Evolutionary conservation across 2,888 invertebrate genomes (phyloP).

Genomic region (Ptycholaimellus sp.): DNA sequence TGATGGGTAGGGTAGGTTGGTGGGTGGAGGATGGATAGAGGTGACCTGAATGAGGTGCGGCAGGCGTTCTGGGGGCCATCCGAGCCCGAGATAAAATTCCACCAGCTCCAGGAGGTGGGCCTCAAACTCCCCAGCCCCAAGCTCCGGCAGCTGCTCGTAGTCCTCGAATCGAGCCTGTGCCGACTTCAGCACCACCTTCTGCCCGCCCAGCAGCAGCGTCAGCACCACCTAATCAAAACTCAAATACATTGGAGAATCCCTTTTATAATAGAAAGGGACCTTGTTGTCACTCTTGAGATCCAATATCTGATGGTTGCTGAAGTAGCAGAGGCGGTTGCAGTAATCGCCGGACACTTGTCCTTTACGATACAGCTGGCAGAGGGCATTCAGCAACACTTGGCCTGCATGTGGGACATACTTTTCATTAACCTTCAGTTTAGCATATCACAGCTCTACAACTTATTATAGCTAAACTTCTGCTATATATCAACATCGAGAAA

Average conservation of each 20-base stretch:
- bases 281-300: conserved; percentile 18
- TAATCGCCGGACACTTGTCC: conserved; percentile 15
- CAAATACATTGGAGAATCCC: neutral
- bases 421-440: too few species aligned
- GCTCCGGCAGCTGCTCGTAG: conserved; percentile 12
- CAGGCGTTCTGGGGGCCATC: conserved; percentile 18
- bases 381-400: neutral
- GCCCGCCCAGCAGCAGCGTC: conserved; percentile 15
- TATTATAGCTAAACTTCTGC: too few species aligned
- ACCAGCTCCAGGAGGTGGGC: conserved; percentile 17
- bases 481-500: too few species aligned
- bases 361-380: conserved; percentile 1
- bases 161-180: conserved; percentile 11
- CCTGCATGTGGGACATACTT: too few species aligned
- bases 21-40: too few species aligned
- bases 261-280: conserved; percentile 9
- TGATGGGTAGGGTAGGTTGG: too few species aligned
- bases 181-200: conserved; percentile 19
- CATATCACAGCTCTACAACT: too few species aligned
- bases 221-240: conserved; percentile 9
- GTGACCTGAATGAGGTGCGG: conserved; percentile 17
- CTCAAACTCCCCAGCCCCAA: conserved; percentile 12
- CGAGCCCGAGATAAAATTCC: conserved; percentile 17
- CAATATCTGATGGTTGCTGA: conserved; percentile 14
- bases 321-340: conserved; percentile 18